phyloP scores from a whole-genome alignment of 2,797 vertebrate species.

The Telmatherina bonti region DNA sequence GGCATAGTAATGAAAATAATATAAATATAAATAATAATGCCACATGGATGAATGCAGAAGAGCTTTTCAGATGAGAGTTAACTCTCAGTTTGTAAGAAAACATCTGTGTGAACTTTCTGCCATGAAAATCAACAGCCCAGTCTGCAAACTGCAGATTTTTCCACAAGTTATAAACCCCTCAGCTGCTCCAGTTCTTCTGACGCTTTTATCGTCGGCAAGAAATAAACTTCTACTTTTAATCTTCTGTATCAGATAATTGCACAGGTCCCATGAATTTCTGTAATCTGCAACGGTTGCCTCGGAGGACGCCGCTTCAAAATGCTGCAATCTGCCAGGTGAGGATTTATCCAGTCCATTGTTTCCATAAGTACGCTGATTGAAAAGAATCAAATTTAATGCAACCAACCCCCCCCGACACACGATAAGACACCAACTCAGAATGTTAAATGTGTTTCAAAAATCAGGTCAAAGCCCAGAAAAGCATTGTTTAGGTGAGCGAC shows the following conservation, averaged over 20 bases:
- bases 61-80: not conserved
- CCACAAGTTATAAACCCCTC: conserved; percentile 25
- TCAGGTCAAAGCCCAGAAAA: not conserved
- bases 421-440: conserved; percentile 42
- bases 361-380: conserved; percentile 63
- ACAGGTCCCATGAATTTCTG: conserved; percentile 47
- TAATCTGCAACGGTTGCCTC: conserved; percentile 47
- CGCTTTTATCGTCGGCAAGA: conserved; percentile 38
- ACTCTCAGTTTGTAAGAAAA: conserved; percentile 5
- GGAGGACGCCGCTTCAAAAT: conserved; percentile 10
- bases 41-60: conserved; percentile 11
- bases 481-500: not conserved
- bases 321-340: conserved; percentile 19
- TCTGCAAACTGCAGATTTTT: conserved; percentile 49
- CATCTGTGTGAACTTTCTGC: not conserved
- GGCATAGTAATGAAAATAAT: no score
- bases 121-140: conserved; percentile 25
- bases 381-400: conserved; percentile 63
- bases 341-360: conserved; percentile 64
- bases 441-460: conserved; percentile 34
- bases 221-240: conserved; percentile 57
- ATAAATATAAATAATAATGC: not conserved
- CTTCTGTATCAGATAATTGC: conserved; percentile 71
- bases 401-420: conserved; percentile 63
- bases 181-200: not conserved